phyloP scores from a whole-genome alignment of 37 sponge, comb jelly and placozoan genomes.

The Diacarnus erythraeanus region DNA sequence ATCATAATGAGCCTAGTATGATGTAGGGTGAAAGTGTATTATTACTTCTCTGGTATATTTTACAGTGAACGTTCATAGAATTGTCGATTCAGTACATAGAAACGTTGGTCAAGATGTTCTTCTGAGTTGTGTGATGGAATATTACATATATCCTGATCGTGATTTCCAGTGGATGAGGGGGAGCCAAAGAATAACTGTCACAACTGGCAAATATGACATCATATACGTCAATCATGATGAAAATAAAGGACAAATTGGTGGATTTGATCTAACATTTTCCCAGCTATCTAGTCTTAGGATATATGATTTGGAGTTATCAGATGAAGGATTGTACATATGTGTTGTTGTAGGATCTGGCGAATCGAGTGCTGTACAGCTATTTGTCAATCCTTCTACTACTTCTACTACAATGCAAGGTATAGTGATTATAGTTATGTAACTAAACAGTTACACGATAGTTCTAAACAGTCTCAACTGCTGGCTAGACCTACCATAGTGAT shows the following conservation, averaged over 20 bases:
- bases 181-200: neutral
- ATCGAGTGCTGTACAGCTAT: constrained; percentile 1
- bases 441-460: neutral
- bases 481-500: too few species aligned
- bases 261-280: neutral
- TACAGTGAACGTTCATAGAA: neutral
- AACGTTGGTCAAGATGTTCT: neutral
- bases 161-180: constrained; percentile 32
- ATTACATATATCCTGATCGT: constrained; percentile 31
- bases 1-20: neutral
- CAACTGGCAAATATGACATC: constrained; percentile 1
- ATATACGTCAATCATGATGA: neutral
- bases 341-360: constrained; percentile 6
- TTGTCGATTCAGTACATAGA: neutral
- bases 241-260: constrained; percentile 14
- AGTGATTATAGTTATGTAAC: neutral
- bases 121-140: constrained; percentile 49
- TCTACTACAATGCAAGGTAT: neutral
- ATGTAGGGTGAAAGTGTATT: neutral
- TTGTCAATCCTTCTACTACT: neutral
- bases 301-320: constrained; percentile 17
- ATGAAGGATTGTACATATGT: constrained; percentile 55
- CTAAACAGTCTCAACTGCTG: too few species aligned
- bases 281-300: constrained; percentile 23
- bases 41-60: neutral